Evolutionary conservation across 2,888 invertebrate species (phyloP).

Genomic region (Parapristionchus giblindavisi): DNA sequence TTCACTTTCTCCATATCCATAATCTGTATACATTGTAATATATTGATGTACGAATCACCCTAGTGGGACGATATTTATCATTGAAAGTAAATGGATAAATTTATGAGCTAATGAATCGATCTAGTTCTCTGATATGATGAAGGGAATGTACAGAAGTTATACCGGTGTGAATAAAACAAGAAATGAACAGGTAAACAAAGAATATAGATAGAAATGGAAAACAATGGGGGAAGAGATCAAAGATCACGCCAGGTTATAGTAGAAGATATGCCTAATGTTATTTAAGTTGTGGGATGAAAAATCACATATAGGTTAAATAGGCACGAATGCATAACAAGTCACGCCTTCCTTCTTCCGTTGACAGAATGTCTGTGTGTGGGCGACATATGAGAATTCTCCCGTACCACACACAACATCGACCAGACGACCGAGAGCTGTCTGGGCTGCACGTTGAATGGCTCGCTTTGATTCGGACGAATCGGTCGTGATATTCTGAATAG

Average conservation of each 20-base stretch:
- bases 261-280: too few relatives aligned
- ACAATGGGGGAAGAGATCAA: neutral
- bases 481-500: constrained; percentile 48
- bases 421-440: constrained; percentile 41
- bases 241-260: neutral
- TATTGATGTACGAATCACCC: too few relatives aligned
- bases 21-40: too few relatives aligned
- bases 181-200: neutral
- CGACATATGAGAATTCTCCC: constrained; percentile 67
- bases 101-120: neutral
- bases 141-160: neutral
- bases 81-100: too few relatives aligned
- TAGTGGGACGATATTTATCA: too few relatives aligned
- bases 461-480: constrained; percentile 63
- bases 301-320: constrained; percentile 42
- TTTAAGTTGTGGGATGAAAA: too few relatives aligned
- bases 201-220: neutral
- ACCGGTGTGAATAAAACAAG: neutral
- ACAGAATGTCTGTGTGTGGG: constrained; percentile 66
- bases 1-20: too few relatives aligned
- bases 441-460: constrained; percentile 61
- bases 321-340: constrained; percentile 67
- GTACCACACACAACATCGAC: constrained; percentile 63
- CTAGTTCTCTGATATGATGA: neutral
- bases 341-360: constrained; percentile 57